These are phyloP conservation scores for Lysiphlebus fabarum DNA, from an alignment of 1,140 invertebrate genomes.

Conservation along the genomic window DNA sequence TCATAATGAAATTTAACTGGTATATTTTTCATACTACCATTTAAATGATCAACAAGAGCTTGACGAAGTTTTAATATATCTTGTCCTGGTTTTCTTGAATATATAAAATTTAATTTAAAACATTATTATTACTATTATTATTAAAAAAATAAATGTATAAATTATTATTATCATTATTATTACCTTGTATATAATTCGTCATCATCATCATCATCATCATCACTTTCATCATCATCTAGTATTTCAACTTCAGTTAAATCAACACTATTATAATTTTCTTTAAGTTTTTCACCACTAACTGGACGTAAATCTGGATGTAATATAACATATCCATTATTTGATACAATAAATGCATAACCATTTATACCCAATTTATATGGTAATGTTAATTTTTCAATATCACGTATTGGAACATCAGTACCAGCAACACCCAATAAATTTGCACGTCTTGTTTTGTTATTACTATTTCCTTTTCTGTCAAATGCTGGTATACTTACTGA, in stretches of 20 bases:
- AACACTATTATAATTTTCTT: constrained; percentile 93
- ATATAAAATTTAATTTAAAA: constrained; percentile 5
- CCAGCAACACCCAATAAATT: constrained; percentile 87
- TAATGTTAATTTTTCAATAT: constrained; percentile 81
- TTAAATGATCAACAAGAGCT: constrained; percentile 69
- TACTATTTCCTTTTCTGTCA: constrained; percentile 63
- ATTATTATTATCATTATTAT: no score
- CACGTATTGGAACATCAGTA: constrained; percentile 88
- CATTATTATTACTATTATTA: no score
- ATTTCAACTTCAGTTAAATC: constrained; percentile 95
- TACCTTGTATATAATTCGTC: no score
- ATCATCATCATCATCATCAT: no score
- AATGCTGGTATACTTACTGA: constrained; percentile 84
- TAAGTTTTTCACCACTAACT: constrained; percentile 69
- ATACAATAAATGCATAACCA: constrained; percentile 92
- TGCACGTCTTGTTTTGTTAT: constrained; percentile 62
- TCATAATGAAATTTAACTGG: constrained; percentile 79
- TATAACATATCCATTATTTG: constrained; percentile 92
- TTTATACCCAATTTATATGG: constrained; percentile 91
- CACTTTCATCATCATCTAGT: constrained; percentile 66
- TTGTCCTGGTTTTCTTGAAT: constrained; percentile 47
- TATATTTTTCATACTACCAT: constrained; percentile 64
- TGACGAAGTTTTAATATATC: constrained; percentile 61
- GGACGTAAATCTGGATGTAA: constrained; percentile 75
- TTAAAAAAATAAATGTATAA: no score